A percentile compares a stretch with the other conserved stretches of the same genome.
Conservation (phyloP, 64 coral and sea anemone genomes). For the Anthopleura sola region DNA sequence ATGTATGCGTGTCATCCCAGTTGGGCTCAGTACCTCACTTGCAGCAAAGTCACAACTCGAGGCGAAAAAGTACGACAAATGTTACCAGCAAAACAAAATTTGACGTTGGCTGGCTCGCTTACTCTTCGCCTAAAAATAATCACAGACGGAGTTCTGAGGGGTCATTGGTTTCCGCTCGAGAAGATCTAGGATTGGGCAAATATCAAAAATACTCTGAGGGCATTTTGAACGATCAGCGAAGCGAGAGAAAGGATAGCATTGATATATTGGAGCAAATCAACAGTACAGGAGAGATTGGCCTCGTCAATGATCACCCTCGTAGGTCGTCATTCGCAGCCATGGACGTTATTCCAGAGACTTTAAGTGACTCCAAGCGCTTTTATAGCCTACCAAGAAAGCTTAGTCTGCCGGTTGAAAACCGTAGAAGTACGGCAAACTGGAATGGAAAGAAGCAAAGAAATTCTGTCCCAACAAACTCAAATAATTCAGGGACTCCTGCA, state of each 20-base stretch:
- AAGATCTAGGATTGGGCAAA: neutral
- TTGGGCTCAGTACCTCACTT: neutral
- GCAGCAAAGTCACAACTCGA: neutral
- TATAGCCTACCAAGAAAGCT: constrained; percentile 3
- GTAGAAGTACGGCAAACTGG: neutral
- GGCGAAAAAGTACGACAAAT: neutral
- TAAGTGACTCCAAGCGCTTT: neutral
- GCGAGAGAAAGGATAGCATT: neutral
- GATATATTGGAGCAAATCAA: neutral
- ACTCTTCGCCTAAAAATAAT: neutral
- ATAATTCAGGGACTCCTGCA: neutral
- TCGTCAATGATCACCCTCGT: neutral
- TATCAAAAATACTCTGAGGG: neutral
- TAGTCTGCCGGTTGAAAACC: neutral
- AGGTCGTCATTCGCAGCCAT: neutral
- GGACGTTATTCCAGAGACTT: neutral
- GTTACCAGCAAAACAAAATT: neutral
- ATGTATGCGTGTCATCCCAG: neutral
- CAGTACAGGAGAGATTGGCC: neutral
- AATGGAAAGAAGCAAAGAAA: neutral
- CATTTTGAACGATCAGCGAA: neutral
- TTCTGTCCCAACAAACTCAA: neutral
- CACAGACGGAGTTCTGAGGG: neutral
- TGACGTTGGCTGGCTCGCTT: neutral
- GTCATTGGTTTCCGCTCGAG: neutral